A percentile compares a stretch with the other conserved stretches of the same genome.
These are phyloP conservation scores for Cygnus buccinator DNA, from an alignment of 2,113 vertebrate genomes.

Conservation along the genomic window DNA sequence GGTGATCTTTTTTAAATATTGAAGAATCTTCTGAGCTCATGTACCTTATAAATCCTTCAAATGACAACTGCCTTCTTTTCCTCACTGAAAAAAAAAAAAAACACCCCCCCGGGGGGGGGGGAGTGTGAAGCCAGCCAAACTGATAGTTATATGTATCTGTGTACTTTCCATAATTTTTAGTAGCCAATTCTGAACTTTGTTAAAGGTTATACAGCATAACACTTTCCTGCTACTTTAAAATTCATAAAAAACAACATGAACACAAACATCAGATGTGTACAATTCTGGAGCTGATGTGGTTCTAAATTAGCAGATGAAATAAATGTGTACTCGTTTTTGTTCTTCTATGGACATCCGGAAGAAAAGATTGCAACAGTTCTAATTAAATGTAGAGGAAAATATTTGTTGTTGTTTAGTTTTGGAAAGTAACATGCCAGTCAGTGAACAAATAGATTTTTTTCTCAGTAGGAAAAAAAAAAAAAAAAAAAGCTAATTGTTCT, in stretches of 20 bases:
- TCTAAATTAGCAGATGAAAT: neutral
- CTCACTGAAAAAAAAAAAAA: constrained; percentile 73
- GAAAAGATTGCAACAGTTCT: neutral
- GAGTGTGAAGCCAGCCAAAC: neutral
- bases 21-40: constrained; percentile 82
- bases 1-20: constrained; percentile 75
- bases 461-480: neutral
- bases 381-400: neutral
- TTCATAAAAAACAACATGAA: neutral
- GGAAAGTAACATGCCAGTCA: neutral
- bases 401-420: neutral
- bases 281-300: neutral
- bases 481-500: neutral
- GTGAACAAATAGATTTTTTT: neutral
- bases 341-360: neutral
- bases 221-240: neutral
- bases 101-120: no score
- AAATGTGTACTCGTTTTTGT: neutral
- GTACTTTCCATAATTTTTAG: neutral
- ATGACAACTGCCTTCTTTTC: constrained; percentile 76
- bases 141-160: neutral
- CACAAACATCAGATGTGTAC: neutral
- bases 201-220: neutral
- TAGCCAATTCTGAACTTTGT: neutral
- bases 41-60: constrained; percentile 86